Base-by-base conservation (phyloP, 1,140 invertebrate species). In the Wasmannia auropunctata region DNA sequence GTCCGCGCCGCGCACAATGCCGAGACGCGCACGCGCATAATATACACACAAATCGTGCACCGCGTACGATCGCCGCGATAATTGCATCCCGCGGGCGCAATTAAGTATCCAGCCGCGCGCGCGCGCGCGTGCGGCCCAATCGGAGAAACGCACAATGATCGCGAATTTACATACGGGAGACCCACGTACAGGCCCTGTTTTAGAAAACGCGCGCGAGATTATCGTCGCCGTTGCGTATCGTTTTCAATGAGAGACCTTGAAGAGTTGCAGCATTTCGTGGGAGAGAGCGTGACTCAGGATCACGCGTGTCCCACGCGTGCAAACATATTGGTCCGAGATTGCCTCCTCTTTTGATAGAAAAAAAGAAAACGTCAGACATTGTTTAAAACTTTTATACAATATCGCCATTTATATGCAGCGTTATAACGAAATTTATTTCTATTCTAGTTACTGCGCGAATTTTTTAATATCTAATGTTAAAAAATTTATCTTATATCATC, bases 221-320 rank as follows among this genome's bases (percentile, higher is more conserved):
- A n/a, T 34, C 70, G 70, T 3, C 40, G 56, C n/a, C 49, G 85
- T 10, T 14, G 11, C n/a, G n/a, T n/a, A 86, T 86, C 60, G 37
- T 88, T 75, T 51, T 74, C 58, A 19, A 58, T 16, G n/a, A 4
- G 76, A n/a, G 54, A 58, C 87, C 85, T 89, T 86, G 87, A 83
- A n/a, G 58, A 76, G 25, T 69, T 49, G 58, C 63, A 6, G n/a
- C n/a, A 22, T 37, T 51, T 70, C 69, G 77, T 77, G 34, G 84
- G 76, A 65, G 76, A 65, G 63, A 81, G 11, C n/a, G 49, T 86
- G 88, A 89, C 22, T 89, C 88, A 88, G 54, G 31, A 43, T 51
- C 43, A 51, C 40, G 58, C 51, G 56, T 76, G 84, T 81, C 70
- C 70, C 40, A 86, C 88, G 77, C 85, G 16, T 69, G 34, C 54